Percentiles rank a stretch among this genome's conserved stretches.
Evolutionary conservation across 2,797 vertebrate genomes (phyloP).

Genomic region (Crypturellus tataupa): DNA sequence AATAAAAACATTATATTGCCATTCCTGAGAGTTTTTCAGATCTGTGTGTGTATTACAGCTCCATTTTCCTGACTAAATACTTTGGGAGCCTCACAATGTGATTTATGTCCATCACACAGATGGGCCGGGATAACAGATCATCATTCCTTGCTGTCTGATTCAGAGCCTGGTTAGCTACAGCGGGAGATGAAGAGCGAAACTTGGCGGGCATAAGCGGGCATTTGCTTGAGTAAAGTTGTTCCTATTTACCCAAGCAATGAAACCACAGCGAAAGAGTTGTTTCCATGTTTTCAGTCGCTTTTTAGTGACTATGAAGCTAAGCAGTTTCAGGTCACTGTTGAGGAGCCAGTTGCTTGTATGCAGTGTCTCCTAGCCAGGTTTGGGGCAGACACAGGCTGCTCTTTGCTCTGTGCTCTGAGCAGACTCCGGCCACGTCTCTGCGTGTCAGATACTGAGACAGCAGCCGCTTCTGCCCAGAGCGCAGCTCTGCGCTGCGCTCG

Average conservation of each 20-base stretch:
- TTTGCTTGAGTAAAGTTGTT: background rate
- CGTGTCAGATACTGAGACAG: background rate
- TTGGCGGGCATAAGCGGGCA: background rate
- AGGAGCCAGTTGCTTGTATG: background rate
- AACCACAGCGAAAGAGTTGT: background rate
- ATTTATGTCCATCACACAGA: background rate
- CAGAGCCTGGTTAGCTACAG: background rate
- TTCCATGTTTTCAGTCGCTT: background rate
- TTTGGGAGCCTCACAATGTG: background rate
- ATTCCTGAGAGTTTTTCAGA: background rate
- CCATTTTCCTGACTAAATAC: slow-evolving; percentile 1
- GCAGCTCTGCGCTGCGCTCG: background rate
- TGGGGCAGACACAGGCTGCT: background rate
- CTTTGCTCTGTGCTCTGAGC: background rate
- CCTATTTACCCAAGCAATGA: background rate
- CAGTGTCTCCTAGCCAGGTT: background rate
- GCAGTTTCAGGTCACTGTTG: background rate
- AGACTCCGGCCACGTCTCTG: background rate
- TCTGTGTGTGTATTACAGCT: background rate
- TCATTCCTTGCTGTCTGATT: background rate
- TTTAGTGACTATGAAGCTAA: background rate
- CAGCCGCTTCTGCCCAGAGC: background rate
- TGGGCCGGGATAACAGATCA: background rate
- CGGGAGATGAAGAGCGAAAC: background rate
- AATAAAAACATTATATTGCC: background rate